Percentiles rank a stretch among this genome's conserved stretches.
Conservation (phyloP, 2,113 vertebrate species). For the Rhadina sibilatrix region DNA sequence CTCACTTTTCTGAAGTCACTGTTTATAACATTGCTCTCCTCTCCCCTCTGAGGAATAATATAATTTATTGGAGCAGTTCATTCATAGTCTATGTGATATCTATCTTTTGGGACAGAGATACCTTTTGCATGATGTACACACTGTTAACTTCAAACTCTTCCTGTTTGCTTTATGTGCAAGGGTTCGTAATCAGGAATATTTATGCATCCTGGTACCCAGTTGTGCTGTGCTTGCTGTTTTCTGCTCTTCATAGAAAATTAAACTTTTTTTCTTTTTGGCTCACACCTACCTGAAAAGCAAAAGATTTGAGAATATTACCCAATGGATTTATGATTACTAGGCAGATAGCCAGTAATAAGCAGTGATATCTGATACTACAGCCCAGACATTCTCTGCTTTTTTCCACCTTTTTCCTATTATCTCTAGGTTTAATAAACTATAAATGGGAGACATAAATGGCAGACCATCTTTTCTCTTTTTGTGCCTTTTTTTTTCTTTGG, state of each 20-base stretch:
- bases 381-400: constrained; percentile 11
- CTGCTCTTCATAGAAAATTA: constrained; percentile 44
- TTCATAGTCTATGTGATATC: constrained; percentile 50
- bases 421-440: constrained; percentile 56
- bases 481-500: background rate
- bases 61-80: constrained; percentile 59
- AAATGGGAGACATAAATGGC: constrained; percentile 34
- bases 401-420: constrained; percentile 52
- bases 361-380: constrained; percentile 16
- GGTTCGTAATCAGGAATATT: constrained; percentile 35
- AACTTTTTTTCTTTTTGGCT: constrained; percentile 55
- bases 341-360: constrained; percentile 52
- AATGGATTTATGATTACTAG: constrained; percentile 24
- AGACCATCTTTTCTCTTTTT: background rate
- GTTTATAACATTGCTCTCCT: constrained; percentile 9
- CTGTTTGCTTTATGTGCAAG: constrained; percentile 53
- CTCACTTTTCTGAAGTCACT: constrained; percentile 49
- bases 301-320: constrained; percentile 52
- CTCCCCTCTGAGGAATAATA: constrained; percentile 42
- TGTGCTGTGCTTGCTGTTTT: constrained; percentile 49
- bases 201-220: constrained; percentile 41
- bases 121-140: constrained; percentile 57
- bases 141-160: constrained; percentile 64
- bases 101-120: constrained; percentile 60
- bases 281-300: constrained; percentile 55